Percentiles rank a stretch among this genome's conserved stretches.
Evolutionary conservation across 2,888 invertebrate species (phyloP).

Genomic region (Mythimna lalbum): DNA sequence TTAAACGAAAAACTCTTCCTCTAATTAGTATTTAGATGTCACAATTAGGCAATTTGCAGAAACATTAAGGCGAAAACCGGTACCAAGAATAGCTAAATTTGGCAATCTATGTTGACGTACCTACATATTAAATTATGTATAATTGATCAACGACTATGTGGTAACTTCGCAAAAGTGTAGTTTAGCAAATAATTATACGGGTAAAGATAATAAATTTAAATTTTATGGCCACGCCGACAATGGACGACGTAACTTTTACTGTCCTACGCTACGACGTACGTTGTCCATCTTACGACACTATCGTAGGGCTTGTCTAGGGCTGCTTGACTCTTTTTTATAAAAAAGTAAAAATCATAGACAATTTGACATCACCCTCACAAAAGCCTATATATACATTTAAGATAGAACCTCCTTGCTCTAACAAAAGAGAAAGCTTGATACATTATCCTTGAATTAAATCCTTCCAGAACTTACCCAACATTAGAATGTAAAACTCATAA

Average conservation of each 20-base stretch:
- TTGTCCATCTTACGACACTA: slow-evolving; percentile 44
- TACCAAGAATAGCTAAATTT: slow-evolving; percentile 40
- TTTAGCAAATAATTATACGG: slow-evolving; percentile 62
- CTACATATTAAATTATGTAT: slow-evolving; percentile 53
- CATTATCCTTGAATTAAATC: slow-evolving; percentile 44
- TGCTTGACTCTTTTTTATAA: slow-evolving; percentile 1
- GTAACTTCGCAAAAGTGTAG: slow-evolving; percentile 56
- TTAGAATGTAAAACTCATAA: slow-evolving; percentile 24
- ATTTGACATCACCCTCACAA: no score
- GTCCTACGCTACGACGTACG: slow-evolving; percentile 38
- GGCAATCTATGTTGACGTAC: slow-evolving; percentile 47
- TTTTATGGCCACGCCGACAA: slow-evolving; percentile 56
- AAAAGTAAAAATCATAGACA: neutral
- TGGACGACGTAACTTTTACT: slow-evolving; percentile 60
- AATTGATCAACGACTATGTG: slow-evolving; percentile 47
- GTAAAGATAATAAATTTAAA: slow-evolving; percentile 60
- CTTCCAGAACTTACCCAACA: slow-evolving; percentile 40
- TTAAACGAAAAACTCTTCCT: slow-evolving; percentile 9
- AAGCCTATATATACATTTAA: neutral
- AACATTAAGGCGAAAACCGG: slow-evolving; percentile 41
- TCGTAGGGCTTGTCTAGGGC: slow-evolving; percentile 34
- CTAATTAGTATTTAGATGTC: slow-evolving; percentile 24
- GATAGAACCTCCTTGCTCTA: neutral
- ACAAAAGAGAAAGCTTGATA: slow-evolving; percentile 32
- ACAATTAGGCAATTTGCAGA: slow-evolving; percentile 42